Conservation (phyloP, 2,888 invertebrate genomes). For the Nymphalis c-album region DNA sequence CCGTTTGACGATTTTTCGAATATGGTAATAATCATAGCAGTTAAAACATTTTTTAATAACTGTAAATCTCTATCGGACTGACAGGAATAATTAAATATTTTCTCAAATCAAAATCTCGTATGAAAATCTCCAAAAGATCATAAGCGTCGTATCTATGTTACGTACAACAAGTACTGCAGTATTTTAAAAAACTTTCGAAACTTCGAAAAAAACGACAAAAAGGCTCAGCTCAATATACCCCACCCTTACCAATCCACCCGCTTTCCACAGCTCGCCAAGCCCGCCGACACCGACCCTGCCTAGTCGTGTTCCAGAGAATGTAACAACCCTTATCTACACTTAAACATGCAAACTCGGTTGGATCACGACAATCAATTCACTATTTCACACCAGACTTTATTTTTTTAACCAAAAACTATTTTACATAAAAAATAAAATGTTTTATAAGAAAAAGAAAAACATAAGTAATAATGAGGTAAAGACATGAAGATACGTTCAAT, state of each 20-base stretch:
- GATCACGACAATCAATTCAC: conserved; percentile 65
- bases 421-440: conserved; percentile 9
- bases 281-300: conserved; percentile 47
- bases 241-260: conserved; percentile 45
- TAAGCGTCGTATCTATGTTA: too few species aligned
- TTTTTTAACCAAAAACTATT: neutral
- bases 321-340: conserved; percentile 67
- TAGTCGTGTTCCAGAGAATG: conserved; percentile 57
- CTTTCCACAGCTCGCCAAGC: conserved; percentile 46
- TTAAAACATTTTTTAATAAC: too few species aligned
- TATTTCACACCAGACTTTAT: conserved; percentile 29
- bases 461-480: neutral
- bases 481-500: neutral
- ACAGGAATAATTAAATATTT: too few species aligned
- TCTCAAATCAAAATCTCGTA: too few species aligned
- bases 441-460: neutral
- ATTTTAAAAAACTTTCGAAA: neutral
- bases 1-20: too few species aligned
- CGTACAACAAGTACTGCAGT: too few species aligned
- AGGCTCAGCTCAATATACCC: conserved; percentile 25
- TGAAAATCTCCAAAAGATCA: too few species aligned
- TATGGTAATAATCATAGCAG: too few species aligned
- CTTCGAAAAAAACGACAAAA: too few species aligned
- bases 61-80: too few species aligned
- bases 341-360: conserved; percentile 68